These are phyloP conservation scores for Chaitophorus viminalis DNA, from an alignment of 2,888 invertebrate genomes.

Conservation along the genomic window DNA sequence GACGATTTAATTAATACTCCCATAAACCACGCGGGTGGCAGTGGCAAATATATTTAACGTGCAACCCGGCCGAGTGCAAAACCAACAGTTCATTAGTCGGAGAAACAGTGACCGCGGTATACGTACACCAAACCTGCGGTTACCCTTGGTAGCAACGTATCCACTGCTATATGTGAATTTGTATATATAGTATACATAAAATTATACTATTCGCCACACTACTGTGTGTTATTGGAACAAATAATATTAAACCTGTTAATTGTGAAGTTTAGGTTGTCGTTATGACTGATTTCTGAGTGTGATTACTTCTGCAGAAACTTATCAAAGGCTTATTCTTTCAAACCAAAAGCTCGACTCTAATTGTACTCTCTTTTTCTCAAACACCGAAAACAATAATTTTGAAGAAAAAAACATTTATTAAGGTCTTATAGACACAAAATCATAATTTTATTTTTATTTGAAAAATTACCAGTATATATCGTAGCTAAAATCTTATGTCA, in stretches of 20 bases:
- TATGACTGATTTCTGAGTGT: background rate
- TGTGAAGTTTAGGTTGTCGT: background rate
- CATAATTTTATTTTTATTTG: too few relatives aligned
- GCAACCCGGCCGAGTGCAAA: conserved; percentile 35
- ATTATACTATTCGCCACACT: background rate
- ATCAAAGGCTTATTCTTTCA: background rate
- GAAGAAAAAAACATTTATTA: too few relatives aligned
- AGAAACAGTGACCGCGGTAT: conserved; percentile 45
- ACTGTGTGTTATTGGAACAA: background rate
- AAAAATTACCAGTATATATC: too few relatives aligned
- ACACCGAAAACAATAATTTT: background rate
- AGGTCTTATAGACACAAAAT: too few relatives aligned
- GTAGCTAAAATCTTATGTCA: too few relatives aligned
- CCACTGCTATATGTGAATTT: background rate
- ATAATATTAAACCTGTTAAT: background rate
- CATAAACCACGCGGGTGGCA: conserved; percentile 43
- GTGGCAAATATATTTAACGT: conserved; percentile 40
- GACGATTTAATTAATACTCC: conserved; percentile 58
- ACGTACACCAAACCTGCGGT: conserved; percentile 7
- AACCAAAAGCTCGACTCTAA: background rate
- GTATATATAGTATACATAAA: background rate
- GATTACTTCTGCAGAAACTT: background rate
- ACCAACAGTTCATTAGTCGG: conserved; percentile 61
- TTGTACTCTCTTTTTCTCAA: background rate
- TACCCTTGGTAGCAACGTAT: background rate